phyloP scores from a whole-genome alignment of 2,888 invertebrate genomes.

The Caenorhabditis uteleia region DNA sequence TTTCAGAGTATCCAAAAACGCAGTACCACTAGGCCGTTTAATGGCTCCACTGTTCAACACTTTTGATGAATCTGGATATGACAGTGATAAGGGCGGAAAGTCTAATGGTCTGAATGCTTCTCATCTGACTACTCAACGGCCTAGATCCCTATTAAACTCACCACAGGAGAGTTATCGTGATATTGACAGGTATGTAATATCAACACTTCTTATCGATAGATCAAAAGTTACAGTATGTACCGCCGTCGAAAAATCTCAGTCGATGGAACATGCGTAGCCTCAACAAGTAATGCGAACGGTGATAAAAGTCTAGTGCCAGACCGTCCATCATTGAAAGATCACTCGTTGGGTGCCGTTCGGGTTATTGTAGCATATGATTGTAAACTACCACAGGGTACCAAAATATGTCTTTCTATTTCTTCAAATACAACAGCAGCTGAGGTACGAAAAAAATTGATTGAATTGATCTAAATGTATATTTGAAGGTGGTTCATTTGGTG shows the following conservation, averaged over 20 bases:
- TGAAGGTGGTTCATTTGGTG: conserved; percentile 83
- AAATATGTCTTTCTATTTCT: conserved; percentile 87
- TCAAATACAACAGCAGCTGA: conserved; percentile 90
- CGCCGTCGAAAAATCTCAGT: conserved; percentile 42
- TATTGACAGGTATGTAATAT: conserved; percentile 34
- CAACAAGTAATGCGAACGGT: conserved; percentile 20
- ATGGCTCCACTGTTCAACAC: conserved; percentile 40
- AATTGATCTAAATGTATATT: background rate
- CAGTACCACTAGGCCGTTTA: conserved; percentile 69
- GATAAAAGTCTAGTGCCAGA: conserved; percentile 34
- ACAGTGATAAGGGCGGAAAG: conserved; percentile 4
- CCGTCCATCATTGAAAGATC: conserved; percentile 34
- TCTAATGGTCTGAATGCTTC: conserved; percentile 9
- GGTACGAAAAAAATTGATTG: conserved; percentile 70
- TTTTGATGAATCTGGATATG: conserved; percentile 2
- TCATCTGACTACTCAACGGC: conserved; percentile 24
- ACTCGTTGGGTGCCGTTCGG: conserved; percentile 74
- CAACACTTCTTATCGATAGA: background rate
- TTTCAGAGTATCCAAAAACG: conserved; percentile 56
- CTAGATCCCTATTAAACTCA: conserved; percentile 40
- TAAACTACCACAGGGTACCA: conserved; percentile 73
- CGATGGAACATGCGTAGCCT: conserved; percentile 24
- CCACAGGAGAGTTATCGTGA: conserved; percentile 50
- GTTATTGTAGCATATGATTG: conserved; percentile 96
- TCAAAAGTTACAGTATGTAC: conserved; percentile 28